Base-by-base conservation (phyloP, 2,113 vertebrate genomes). In the Eulacestoma nigropectus region DNA sequence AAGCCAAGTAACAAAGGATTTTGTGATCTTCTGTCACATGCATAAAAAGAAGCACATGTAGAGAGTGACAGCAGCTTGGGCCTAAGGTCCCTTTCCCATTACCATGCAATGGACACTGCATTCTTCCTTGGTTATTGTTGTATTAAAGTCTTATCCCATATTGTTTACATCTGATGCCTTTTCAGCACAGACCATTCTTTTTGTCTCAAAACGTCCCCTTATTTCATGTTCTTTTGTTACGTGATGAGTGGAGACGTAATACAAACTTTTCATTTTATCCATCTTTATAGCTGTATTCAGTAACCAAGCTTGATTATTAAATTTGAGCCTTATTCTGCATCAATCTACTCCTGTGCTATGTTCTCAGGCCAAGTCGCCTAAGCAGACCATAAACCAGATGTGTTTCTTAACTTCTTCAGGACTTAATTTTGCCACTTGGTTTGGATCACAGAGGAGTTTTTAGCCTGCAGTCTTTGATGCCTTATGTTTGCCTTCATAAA, bases 401-500 rank as follows among this genome's bases (percentile, higher is more conserved):
- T 96, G 94, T 89, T 94, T 91, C 74, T 94, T 91, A 88, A 88
- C 76, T 50, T 95, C 85, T 93, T 97, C 90, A 93, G 96, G 87
- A 94, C 96, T 95, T 89, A 89, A 90, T 94, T 90, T 97, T 97
- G 97, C 95, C 93, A 86, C 97, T 97, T 91, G 96, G 93, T 97
- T 96, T 96, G 92, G 94, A 97, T 97, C 93, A 96, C 89, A 96
- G 95, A 77, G 87, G 90, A 85, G 67, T 85, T 96, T 97, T 97
- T 85, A 97, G 93, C 70, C 94, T 69, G 33, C 49, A 68, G 84
- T 87, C 98, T 98, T 98, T 98, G 97, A 98, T 98, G 96, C 96
- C 18, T 97, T 92, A 95, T 97, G 95, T 96, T 97, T 96, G 97
- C 90, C 27, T 97, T 97, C 97, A 97, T 98, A 98, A 98, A 98